Conservation (phyloP, 2,888 invertebrate genomes). For the Hipparchia sbordonii region DNA sequence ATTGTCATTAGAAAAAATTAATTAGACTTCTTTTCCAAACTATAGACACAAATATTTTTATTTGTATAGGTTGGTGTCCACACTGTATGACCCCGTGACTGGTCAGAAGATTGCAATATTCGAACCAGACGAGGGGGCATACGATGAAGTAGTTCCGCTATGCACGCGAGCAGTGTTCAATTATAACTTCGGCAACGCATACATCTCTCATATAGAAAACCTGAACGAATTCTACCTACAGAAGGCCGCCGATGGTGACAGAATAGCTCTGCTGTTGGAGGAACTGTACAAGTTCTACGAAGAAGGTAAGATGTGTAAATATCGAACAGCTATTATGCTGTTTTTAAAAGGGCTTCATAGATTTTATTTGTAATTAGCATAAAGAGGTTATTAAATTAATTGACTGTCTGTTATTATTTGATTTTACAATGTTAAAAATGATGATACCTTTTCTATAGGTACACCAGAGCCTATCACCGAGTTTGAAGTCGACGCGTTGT, state of each 20-base stretch:
- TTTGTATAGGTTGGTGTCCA: conserved; percentile 75
- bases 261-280: conserved; percentile 81
- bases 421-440: neutral
- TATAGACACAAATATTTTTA: too few relatives aligned
- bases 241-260: conserved; percentile 70
- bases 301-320: conserved; percentile 53
- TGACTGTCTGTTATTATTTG: neutral
- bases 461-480: conserved; percentile 64
- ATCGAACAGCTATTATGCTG: too few relatives aligned
- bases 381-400: too few relatives aligned
- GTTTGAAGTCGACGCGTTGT: conserved; percentile 79
- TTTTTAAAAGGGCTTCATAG: too few relatives aligned
- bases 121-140: conserved; percentile 80
- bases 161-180: conserved; percentile 85
- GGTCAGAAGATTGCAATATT: conserved; percentile 78
- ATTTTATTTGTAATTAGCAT: too few relatives aligned
- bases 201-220: conserved; percentile 82
- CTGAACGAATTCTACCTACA: conserved; percentile 86
- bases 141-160: conserved; percentile 76
- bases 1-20: too few relatives aligned
- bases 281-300: conserved; percentile 82
- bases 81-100: conserved; percentile 81
- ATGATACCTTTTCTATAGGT: conserved; percentile 51
- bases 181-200: conserved; percentile 81
- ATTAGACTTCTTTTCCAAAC: too few relatives aligned